phyloP scores from a whole-genome alignment of 53 echinoderm and acorn worm species.

The Holothuria scabra region DNA sequence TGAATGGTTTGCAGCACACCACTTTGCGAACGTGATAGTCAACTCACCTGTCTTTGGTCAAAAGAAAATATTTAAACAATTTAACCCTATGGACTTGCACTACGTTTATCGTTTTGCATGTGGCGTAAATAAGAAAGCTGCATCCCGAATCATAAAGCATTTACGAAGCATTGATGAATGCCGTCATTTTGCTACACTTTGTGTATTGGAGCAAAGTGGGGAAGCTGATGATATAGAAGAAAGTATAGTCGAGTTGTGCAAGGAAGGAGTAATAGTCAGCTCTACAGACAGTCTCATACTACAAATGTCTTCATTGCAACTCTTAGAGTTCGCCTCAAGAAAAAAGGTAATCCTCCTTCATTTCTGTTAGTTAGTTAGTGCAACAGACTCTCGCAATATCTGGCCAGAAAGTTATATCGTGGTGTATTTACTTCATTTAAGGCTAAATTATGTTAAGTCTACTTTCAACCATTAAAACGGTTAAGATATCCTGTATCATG shows the following conservation, averaged over 20 bases:
- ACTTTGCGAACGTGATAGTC: neutral
- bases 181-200: neutral
- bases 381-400: too few species aligned
- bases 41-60: neutral
- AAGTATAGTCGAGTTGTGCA: neutral
- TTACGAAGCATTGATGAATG: slow-evolving; percentile 9
- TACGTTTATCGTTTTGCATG: slow-evolving; percentile 27
- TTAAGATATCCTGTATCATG: too few species aligned
- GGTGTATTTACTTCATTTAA: too few species aligned
- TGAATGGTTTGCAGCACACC: slow-evolving; percentile 19
- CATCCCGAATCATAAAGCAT: neutral
- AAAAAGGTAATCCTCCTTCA: slow-evolving; percentile 10
- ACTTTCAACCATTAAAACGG: too few species aligned
- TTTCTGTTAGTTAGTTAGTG: too few species aligned
- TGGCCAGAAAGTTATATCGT: too few species aligned
- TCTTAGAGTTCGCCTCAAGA: slow-evolving; percentile 1
- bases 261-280: neutral
- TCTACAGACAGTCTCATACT: neutral
- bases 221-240: neutral
- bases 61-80: neutral
- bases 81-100: neutral
- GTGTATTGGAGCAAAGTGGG: neutral
- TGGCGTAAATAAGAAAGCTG: neutral
- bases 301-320: neutral
- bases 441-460: too few species aligned